Base-by-base conservation (phyloP, 2,113 vertebrate genomes). In the Pseudolaguvia tuberculata region DNA sequence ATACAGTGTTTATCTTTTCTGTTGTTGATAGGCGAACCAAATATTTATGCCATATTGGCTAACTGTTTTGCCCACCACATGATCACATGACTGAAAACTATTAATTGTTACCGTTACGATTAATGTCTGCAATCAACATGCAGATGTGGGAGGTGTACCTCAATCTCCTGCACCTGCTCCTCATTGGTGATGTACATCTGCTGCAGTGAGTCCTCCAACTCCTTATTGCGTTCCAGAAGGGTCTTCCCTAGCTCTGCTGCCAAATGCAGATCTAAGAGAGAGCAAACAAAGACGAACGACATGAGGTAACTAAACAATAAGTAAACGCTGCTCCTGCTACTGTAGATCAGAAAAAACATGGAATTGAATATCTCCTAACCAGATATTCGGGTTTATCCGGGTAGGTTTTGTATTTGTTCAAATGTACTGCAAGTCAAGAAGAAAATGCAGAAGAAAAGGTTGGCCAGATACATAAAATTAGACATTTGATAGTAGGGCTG, bases 161-260 rank as follows among this genome's bases (percentile, higher is more conserved):
- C 96, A 0, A 99, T 99, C 86, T 98, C 96, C 55, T 96, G 96
- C 62, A 96, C 95, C 83, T 98, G 96, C 73, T 98, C 96, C 84
- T 99, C 94, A 12, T 94, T 96, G 90, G 93, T 94, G 83, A 94
- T 72, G 25, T 98, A 98, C 96, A 98, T 97, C 85, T 97, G 95
- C 79, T 99, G 97, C 75, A 99, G 88, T 0, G 96, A 95, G 81
- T 96, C 95, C 85, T 99, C 97, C 85, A 98, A 87, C 84, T 99
- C 97, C 79, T 98, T 98, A 88, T 99, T 99, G 75, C 94, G 90
- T 71, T 99, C 97, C 88, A 99, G 90, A 42, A 99, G 92, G 0
- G 96, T 98, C 87, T 99, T 99, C 57, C 97, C 95, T 77, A 99
- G 90, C 87, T 99, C 96, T 0, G 97, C 95, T 0, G 95, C 95